Evolutionary conservation across 2,797 vertebrate genomes (phyloP).

Genomic region (Peromyscus aztecus): DNA sequence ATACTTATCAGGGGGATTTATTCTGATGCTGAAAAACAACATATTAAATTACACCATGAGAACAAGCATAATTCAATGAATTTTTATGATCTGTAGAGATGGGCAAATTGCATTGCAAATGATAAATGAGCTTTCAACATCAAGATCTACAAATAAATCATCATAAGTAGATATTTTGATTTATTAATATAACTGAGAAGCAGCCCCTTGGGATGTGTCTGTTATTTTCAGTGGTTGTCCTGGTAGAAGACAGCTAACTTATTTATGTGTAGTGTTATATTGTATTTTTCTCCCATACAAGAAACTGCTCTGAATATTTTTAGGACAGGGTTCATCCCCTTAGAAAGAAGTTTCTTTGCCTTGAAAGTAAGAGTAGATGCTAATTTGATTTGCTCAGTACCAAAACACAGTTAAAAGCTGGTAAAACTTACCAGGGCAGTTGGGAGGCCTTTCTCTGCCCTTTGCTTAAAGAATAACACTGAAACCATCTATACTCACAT

Average conservation of each 20-base stretch:
- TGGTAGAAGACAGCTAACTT: conserved; percentile 66
- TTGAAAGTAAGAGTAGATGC: conserved; percentile 49
- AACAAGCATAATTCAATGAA: conserved; percentile 85
- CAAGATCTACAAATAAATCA: conserved; percentile 89
- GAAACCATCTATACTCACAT: background rate
- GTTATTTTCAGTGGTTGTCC: conserved; percentile 69
- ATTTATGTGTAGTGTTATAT: conserved; percentile 72
- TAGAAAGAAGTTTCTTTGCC: conserved; percentile 57
- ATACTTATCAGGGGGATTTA: conserved; percentile 71
- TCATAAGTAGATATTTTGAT: conserved; percentile 80
- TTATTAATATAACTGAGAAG: conserved; percentile 79
- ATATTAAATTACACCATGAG: conserved; percentile 85
- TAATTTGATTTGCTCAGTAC: conserved; percentile 43
- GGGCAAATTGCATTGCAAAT: conserved; percentile 82
- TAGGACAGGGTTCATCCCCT: conserved; percentile 67
- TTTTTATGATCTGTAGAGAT: conserved; percentile 88
- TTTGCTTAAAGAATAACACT: conserved; percentile 48
- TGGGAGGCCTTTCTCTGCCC: background rate
- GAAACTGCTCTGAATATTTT: conserved; percentile 69
- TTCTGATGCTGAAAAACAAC: conserved; percentile 79
- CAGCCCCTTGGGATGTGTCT: conserved; percentile 60
- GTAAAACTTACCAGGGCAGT: background rate
- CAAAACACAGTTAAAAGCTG: conserved; percentile 51
- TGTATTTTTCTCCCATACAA: conserved; percentile 31
- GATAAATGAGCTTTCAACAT: conserved; percentile 86